These are phyloP conservation scores for Linepithema humile DNA, from an alignment of 1,140 invertebrate species.

Conservation along the genomic window DNA sequence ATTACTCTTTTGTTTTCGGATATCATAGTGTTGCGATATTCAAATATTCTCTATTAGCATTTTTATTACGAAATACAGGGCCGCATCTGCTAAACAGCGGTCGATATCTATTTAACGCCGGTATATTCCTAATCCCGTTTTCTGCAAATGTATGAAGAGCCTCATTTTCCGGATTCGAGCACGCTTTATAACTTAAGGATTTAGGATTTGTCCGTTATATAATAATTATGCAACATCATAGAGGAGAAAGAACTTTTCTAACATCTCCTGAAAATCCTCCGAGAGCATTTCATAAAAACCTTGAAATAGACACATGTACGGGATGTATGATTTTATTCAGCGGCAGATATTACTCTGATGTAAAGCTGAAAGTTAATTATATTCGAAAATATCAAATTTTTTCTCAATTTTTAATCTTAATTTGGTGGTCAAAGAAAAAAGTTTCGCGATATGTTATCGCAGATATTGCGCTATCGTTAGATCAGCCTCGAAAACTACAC, in stretches of 20 bases:
- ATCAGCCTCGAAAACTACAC: conserved; percentile 14
- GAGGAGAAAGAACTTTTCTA: neutral
- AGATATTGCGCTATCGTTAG: neutral
- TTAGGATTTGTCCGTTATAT: conserved; percentile 30
- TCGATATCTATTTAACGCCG: neutral
- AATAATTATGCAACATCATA: conserved; percentile 27
- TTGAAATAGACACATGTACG: neutral
- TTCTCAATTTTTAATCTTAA: neutral
- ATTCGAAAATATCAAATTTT: neutral
- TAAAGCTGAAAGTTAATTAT: neutral
- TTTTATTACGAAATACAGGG: neutral
- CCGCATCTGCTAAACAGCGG: neutral
- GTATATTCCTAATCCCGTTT: neutral
- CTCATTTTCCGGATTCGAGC: neutral
- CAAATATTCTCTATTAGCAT: neutral
- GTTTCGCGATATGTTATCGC: neutral
- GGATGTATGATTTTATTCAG: conserved; percentile 6
- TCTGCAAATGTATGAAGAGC: neutral
- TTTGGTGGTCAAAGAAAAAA: neutral
- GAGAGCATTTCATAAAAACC: neutral
- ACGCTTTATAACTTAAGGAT: conserved; percentile 22
- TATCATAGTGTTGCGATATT: neutral
- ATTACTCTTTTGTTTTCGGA: neutral
- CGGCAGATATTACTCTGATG: neutral
- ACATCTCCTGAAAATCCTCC: neutral